Evolutionary conservation across 53 echinoderm and acorn worm species (phyloP).

Genomic region (Stichopus horrens): DNA sequence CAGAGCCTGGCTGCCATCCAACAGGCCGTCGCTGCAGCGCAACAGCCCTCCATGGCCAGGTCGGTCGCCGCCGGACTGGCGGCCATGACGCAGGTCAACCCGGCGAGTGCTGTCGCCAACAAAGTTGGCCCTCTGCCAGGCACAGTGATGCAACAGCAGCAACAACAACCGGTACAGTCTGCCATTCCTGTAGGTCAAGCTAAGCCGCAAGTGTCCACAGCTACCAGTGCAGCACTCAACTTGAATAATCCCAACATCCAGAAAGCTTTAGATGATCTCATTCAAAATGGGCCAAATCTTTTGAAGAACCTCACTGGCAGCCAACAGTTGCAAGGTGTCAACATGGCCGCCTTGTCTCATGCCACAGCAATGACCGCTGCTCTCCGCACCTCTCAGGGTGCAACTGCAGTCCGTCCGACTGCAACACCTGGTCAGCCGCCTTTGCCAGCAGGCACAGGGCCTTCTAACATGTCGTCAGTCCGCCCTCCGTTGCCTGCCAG

Average conservation of each 20-base stretch:
- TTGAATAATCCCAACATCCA: conserved; percentile 91
- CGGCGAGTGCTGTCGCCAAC: not conserved
- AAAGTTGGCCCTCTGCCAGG: not conserved
- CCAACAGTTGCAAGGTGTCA: conserved; percentile 25
- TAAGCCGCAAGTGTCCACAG: conserved; percentile 21
- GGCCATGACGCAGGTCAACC: not conserved
- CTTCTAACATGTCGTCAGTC: not conserved
- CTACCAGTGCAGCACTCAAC: conserved; percentile 60
- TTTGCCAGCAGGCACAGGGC: not conserved
- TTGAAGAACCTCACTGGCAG: conserved; percentile 54
- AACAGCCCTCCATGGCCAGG: conserved; percentile 23
- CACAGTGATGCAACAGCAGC: not conserved
- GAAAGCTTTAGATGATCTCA: conserved; percentile 93
- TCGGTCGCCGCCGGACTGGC: not conserved
- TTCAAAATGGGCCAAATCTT: conserved; percentile 87
- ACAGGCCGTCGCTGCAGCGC: not conserved
- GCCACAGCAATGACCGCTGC: conserved; percentile 27
- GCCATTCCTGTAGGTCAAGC: not conserved
- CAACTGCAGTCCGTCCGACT: not conserved
- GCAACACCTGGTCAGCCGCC: not conserved
- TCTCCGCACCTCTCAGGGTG: not conserved
- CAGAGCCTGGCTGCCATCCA: not conserved
- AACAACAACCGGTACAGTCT: not conserved
- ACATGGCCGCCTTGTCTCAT: conserved; percentile 29
- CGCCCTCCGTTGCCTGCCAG: not conserved